Percentiles rank a stretch among this genome's conserved stretches.
These are phyloP conservation scores for Zosterops hypoxanthus DNA, from an alignment of 2,113 vertebrate genomes.

Conservation along the genomic window DNA sequence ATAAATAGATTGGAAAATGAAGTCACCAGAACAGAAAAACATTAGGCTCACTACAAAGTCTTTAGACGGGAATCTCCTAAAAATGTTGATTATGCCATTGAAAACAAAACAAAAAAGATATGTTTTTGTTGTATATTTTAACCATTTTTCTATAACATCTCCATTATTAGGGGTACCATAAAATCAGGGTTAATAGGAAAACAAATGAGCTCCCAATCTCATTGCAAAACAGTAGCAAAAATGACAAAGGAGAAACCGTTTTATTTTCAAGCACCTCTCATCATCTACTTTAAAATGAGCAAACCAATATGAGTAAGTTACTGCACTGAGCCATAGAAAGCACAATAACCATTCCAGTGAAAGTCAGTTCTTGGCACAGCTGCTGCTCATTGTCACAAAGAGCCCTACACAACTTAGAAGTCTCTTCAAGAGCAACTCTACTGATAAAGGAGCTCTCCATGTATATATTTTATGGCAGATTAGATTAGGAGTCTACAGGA, in stretches of 20 bases:
- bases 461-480: neutral
- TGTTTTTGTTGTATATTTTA: neutral
- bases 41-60: neutral
- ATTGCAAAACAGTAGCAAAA: neutral
- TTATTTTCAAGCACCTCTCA: neutral
- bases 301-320: neutral
- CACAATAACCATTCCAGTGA: neutral
- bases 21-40: neutral
- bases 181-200: neutral
- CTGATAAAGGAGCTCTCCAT: neutral
- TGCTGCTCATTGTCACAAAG: neutral
- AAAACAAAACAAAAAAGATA: neutral
- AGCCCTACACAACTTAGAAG: neutral
- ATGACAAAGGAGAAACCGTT: neutral
- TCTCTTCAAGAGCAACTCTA: neutral
- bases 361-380: neutral
- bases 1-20: neutral
- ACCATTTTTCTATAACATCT: neutral
- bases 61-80: neutral
- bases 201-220: neutral
- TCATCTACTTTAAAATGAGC: neutral
- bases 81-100: neutral
- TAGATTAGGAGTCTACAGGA: constrained; percentile 12
- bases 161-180: neutral
- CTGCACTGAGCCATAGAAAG: neutral